Evolutionary conservation across 2,113 vertebrate species (phyloP), one percentile per base, ranked within the genome.

Genomic region (Platycercus adscitus): DNA sequence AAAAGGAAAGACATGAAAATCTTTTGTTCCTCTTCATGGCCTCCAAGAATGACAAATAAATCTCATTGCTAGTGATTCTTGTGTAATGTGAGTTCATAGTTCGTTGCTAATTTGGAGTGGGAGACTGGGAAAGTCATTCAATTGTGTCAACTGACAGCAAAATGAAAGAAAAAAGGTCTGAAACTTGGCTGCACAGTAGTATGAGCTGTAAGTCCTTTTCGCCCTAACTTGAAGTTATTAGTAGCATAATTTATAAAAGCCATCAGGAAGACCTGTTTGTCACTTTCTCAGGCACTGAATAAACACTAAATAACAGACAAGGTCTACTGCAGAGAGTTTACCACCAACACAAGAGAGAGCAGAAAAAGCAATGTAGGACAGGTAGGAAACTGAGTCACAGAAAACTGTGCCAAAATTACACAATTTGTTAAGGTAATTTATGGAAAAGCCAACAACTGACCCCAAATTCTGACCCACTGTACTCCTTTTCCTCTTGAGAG

Each of bases 1-100:
- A 84, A 90, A 88, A 92, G 52, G 52, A 79, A 56, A 72, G 37
- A 89, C 72, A 88, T 86, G 49, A 86, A 86, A 96, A 66, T 56
- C 47, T 71, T 88, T 81, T 93, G 55, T 71, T 96, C 69, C 61
- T 89, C 76, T 81, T 90, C 92, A 72, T 56, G 76, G 82, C 72
- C 86, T 92, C 72, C 70, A 91, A 64, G 44, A 69, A 92, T 75
- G 86, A 71, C 44, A 91, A 88, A 87, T 95, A 95, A 86, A 91
- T 92, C 90, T 93, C 44, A 68, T 21, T 86, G 65, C 49, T 79
- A 46, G 20, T 72, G 61, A 56, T 96, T 93, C 72, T 78, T 47
- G 39, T 83, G 80, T 37, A 79, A 87, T 25, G 46, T 35, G 61
- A 95, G 25, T 37, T 91, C 72, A 69, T 29, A 76, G 72, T 64